phyloP scores from a whole-genome alignment of 2,797 vertebrate genomes.

The Rhinogobio ventralis region DNA sequence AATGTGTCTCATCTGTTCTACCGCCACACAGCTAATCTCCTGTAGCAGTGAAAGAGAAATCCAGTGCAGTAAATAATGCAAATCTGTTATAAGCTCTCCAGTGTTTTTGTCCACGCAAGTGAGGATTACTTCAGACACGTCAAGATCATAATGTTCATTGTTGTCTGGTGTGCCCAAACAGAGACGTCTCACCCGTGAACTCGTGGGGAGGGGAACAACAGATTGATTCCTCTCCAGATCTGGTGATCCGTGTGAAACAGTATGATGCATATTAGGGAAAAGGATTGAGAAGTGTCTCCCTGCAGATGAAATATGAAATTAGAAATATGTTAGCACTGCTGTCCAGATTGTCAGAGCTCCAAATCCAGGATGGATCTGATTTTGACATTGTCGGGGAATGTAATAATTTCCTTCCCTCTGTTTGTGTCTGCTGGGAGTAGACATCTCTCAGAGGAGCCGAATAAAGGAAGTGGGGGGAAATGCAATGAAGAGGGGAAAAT shows the following conservation, averaged over 20 bases:
- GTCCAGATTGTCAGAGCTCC: constrained; percentile 35
- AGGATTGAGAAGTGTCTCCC: constrained; percentile 45
- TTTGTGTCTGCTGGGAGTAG: constrained; percentile 45
- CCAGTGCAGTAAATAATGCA: constrained; percentile 76
- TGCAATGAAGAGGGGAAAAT: background rate
- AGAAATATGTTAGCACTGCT: constrained; percentile 55
- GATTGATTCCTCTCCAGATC: constrained; percentile 58
- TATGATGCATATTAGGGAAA: constrained; percentile 57
- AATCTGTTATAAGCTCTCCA: constrained; percentile 73
- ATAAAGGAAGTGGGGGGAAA: constrained; percentile 31
- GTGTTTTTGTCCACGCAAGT: constrained; percentile 50
- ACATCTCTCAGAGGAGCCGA: constrained; percentile 28
- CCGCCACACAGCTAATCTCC: constrained; percentile 74
- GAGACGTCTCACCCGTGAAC: constrained; percentile 40
- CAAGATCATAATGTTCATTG: constrained; percentile 64
- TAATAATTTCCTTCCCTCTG: constrained; percentile 65
- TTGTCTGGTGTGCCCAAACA: constrained; percentile 59
- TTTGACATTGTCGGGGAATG: constrained; percentile 54
- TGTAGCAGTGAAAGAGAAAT: constrained; percentile 71
- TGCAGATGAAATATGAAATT: constrained; percentile 68
- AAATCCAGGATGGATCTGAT: constrained; percentile 57
- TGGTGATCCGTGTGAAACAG: constrained; percentile 57
- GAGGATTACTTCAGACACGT: constrained; percentile 62
- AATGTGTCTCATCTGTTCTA: constrained; percentile 71
- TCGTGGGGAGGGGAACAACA: constrained; percentile 19